phyloP scores from a whole-genome alignment of 2,888 invertebrate species.

The Minunthozetes semirufus region DNA sequence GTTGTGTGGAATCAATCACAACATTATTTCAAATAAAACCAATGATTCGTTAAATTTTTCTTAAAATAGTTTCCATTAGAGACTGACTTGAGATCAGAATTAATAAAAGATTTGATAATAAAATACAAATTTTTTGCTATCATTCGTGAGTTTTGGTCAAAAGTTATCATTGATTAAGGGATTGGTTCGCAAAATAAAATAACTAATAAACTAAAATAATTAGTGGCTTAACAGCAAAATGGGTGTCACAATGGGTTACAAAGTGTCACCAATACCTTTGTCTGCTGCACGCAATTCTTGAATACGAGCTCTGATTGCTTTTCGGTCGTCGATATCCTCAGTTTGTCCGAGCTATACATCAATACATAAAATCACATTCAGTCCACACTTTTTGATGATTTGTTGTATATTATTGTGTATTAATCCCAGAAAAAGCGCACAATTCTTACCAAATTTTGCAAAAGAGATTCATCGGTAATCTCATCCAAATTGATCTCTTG shows the following conservation, averaged over 20 bases:
- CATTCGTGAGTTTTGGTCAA: neutral
- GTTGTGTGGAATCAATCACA: neutral
- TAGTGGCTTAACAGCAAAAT: neutral
- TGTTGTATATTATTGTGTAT: too few species aligned
- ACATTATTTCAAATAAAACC: constrained; percentile 2
- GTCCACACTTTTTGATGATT: neutral
- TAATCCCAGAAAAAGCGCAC: neutral
- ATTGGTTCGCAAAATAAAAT: neutral
- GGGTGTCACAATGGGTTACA: neutral
- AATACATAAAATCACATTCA: constrained; percentile 29
- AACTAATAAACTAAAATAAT: neutral
- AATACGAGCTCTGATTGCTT: constrained; percentile 69
- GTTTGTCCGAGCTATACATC: constrained; percentile 67
- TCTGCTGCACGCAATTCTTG: constrained; percentile 77
- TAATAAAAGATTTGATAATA: neutral
- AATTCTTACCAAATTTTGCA: constrained; percentile 35
- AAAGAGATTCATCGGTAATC: constrained; percentile 29
- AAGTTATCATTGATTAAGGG: neutral
- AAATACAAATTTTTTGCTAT: constrained; percentile 14
- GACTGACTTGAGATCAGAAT: constrained; percentile 13
- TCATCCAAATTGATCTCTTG: constrained; percentile 37
- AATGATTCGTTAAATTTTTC: neutral
- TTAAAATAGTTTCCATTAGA: neutral
- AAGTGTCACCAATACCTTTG: constrained; percentile 59
- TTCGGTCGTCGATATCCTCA: constrained; percentile 77